Conservation (phyloP, 2,888 invertebrate genomes). For the Lycaena phlaeas region DNA sequence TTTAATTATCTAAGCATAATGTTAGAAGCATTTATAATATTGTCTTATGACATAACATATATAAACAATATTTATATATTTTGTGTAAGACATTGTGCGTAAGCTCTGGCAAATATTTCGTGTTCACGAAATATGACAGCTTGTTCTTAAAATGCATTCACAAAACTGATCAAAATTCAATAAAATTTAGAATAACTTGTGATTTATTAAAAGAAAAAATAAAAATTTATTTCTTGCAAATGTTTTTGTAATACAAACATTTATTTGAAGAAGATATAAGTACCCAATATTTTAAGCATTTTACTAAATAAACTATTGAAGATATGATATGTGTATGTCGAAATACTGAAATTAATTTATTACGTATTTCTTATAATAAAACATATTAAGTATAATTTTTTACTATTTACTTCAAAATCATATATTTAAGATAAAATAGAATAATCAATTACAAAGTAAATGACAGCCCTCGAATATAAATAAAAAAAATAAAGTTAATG, state of each 20-base stretch:
- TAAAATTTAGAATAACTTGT: too few relatives aligned
- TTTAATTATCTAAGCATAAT: conserved; percentile 36
- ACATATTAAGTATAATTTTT: background rate
- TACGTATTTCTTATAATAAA: too few relatives aligned
- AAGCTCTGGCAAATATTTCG: conserved; percentile 53
- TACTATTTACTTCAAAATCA: background rate
- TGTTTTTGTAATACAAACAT: too few relatives aligned
- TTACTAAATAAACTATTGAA: too few relatives aligned
- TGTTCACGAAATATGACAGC: conserved; percentile 53
- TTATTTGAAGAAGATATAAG: too few relatives aligned
- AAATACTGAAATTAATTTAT: too few relatives aligned
- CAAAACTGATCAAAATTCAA: too few relatives aligned
- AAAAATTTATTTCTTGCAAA: too few relatives aligned
- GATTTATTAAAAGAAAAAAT: too few relatives aligned
- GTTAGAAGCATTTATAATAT: conserved; percentile 28
- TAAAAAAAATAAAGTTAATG: background rate
- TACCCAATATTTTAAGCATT: too few relatives aligned
- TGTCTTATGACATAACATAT: conserved; percentile 61
- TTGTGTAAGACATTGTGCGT: conserved; percentile 38
- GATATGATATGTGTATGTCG: too few relatives aligned
- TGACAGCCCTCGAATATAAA: background rate
- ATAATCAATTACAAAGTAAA: conserved; percentile 22
- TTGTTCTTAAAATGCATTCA: conserved; percentile 16
- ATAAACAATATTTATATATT: conserved; percentile 61
- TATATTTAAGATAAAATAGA: too few relatives aligned